Base-by-base conservation (phyloP, 2,797 vertebrate genomes). In the Thunnus albacares region DNA sequence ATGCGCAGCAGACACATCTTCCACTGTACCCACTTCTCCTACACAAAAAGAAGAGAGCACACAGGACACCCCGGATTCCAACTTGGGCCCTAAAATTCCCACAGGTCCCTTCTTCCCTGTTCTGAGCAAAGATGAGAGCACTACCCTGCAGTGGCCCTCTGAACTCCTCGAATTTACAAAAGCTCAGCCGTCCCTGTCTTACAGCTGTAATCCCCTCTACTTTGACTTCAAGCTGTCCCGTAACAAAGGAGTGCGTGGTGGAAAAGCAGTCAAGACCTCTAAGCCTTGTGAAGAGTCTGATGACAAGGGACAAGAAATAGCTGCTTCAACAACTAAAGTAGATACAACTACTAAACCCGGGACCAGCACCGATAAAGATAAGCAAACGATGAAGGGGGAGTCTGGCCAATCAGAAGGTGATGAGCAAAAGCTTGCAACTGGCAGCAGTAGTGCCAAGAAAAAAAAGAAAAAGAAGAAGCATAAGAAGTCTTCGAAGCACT, bases 391-490 rank as follows among this genome's bases (percentile, higher is more conserved):
- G 2, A 94, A 94, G 55, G 91, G 84, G 28, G 56, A 91, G 26
- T 82, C 83, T 12, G 87, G 88, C 24, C 88, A 92, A 51, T 84
- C 90, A 22, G 87, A 91, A 53, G 71, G 75, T 4, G 96, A 96
- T 3, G 84, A 93, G 70, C 89, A 93, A 66, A 94, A 95, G 71
- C 70, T 65, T 6, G 78, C 81, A 15, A 79, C 82, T 6, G 73
- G 91, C 65, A 95, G 90, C 64, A 95, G 94, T 83, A 94, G 95
- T 63, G 64, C 88, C 45, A 95, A 94, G 88, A 95, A 94, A 15
- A 98, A 98, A 72, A 99, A 99, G 90, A 99, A 99, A 92, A 99
- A 99, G 95, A 99, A 99, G 95, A 99, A 99, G 91, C 98, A 99
- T 84, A 98, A 99, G 96, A 99, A 99, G 79, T 97, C 97, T 6